phyloP scores from a whole-genome alignment of 2,797 vertebrate genomes.

The Poecilia gillii region DNA sequence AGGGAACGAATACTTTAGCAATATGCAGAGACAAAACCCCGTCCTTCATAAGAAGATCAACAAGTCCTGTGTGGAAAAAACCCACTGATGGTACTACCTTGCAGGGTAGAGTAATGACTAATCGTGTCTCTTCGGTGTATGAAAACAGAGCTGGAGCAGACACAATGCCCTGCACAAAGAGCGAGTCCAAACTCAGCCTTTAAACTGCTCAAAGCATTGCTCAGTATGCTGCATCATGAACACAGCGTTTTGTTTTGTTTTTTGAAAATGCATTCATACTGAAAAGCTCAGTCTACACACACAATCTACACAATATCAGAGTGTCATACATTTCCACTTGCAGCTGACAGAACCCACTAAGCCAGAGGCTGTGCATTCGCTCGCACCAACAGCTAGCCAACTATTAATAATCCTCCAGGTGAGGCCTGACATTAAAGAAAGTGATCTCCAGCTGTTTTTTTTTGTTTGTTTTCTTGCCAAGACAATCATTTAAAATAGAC shows the following conservation, averaged over 20 bases:
- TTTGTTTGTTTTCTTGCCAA: not conserved
- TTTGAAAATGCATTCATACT: slow-evolving; percentile 6
- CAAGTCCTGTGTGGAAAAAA: slow-evolving; percentile 16
- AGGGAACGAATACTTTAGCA: not conserved
- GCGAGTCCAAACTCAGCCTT: slow-evolving; percentile 43
- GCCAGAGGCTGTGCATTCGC: slow-evolving; percentile 1
- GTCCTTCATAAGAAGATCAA: slow-evolving; percentile 8
- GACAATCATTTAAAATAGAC: not conserved
- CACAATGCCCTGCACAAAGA: slow-evolving; percentile 34
- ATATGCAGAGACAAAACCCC: not conserved
- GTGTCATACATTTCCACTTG: slow-evolving; percentile 19
- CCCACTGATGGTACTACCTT: slow-evolving; percentile 52
- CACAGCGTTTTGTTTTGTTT: slow-evolving; percentile 12
- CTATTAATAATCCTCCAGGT: slow-evolving; percentile 8
- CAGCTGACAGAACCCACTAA: slow-evolving; percentile 22
- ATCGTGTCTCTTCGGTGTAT: slow-evolving; percentile 29
- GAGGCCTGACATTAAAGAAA: slow-evolving; percentile 9
- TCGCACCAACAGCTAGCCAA: slow-evolving; percentile 7
- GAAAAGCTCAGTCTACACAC: slow-evolving; percentile 27
- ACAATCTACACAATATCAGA: slow-evolving; percentile 26
- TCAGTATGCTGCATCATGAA: slow-evolving; percentile 58
- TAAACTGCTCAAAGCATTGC: slow-evolving; percentile 15
- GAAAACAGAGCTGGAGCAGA: slow-evolving; percentile 31
- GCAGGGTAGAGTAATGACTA: slow-evolving; percentile 53
- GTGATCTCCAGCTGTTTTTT: not conserved